Base-by-base conservation (phyloP, 1,140 invertebrate species). In the Lanistes nyassanus region DNA sequence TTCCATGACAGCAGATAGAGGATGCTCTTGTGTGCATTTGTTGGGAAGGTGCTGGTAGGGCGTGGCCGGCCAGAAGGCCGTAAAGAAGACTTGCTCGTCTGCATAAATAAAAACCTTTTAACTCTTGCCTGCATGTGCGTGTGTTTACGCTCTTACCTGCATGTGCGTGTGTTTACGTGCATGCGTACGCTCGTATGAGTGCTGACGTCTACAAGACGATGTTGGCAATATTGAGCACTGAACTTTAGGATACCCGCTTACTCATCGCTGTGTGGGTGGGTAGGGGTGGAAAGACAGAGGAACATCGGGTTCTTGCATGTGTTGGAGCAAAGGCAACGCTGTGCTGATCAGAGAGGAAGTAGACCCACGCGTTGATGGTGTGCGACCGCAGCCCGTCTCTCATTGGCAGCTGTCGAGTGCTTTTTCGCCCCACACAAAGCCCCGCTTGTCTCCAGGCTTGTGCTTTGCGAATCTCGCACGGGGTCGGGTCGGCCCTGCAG, bases 141-240 rank as follows among this genome's bases (percentile, higher is more conserved):
- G 56, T 7, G 56, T 31, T n/a, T 7, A 23, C 1, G 51, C 23
- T 11, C 51, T 11, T 53, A 53, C 23, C 9, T 42, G 23, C 47
- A 5, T 55, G 39, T 26, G 47, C 53, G 42, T 69, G 42, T 69
- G 67, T 69, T 21, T 26, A n/a, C 51, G 42, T 53, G 47, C 31
- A n/a, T 39, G 37, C 16, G 42, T 31, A 53, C 42, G 31, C 31
- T 29, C 26, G 19, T 42, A 9, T 39, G 26, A 65, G 6, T 5
- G 6, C 62, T 16, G 19, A 26, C 9, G 31, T 62, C 23, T 23
- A 62, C 7, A 26, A n/a, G 31, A 62, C n/a, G 21, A 11, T 26
- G 58, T 29, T 29, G 9, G 26, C 26, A 11, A 62, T 7, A 62
- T 11, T 11, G 13, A 26, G 7, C 26, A 16, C 9, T 62, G 58